Conservation (phyloP, 2,797 vertebrate genomes). For the Bufotes viridis region DNA sequence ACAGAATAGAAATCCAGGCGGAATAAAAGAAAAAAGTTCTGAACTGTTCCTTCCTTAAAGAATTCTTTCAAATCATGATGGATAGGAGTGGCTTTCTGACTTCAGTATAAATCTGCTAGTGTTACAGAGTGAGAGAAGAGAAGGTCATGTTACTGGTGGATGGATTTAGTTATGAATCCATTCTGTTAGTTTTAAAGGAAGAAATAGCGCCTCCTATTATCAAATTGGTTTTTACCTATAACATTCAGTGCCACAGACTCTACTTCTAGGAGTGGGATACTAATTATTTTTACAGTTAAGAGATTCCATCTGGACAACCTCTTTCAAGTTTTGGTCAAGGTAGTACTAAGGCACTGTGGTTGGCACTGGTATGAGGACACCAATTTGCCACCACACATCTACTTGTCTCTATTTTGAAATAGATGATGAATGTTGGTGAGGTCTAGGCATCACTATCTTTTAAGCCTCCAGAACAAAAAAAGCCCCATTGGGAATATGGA, state of each 20-base stretch:
- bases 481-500: not conserved
- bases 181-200: not conserved
- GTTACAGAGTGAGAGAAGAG: not conserved
- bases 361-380: too few relatives aligned
- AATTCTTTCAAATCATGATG: conserved; percentile 5
- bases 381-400: not conserved
- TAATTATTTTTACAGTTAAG: not conserved
- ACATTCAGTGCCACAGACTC: not conserved
- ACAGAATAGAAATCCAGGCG: conserved; percentile 47
- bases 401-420: not conserved
- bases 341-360: not conserved
- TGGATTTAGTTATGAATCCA: not conserved
- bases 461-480: too few relatives aligned
- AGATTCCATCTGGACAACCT: too few relatives aligned
- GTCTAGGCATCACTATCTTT: too few relatives aligned
- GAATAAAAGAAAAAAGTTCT: conserved; percentile 3
- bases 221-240: not conserved
- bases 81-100: not conserved
- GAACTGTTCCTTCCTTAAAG: conserved; percentile 15
- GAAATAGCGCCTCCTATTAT: not conserved
- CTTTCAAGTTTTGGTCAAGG: not conserved
- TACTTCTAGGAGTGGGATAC: not conserved
- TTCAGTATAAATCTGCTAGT: not conserved
- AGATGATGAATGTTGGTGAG: not conserved
- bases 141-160: conserved; percentile 8